These are phyloP conservation scores for Castor canadensis DNA, from an alignment of 2,113 vertebrate genomes.

Conservation along the genomic window DNA sequence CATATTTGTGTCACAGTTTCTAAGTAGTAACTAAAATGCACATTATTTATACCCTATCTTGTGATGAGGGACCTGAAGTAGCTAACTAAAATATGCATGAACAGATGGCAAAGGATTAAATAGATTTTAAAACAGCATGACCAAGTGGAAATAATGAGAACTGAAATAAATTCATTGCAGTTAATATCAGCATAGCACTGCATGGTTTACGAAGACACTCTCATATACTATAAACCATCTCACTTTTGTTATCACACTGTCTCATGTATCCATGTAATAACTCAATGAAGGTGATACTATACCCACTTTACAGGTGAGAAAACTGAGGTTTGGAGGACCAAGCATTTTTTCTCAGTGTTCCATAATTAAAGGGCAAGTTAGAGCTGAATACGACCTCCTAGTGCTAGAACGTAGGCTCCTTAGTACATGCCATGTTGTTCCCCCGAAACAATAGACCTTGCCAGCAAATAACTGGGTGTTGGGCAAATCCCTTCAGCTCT, in stretches of 20 bases:
- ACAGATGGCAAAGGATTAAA: not conserved
- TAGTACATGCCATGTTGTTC: not conserved
- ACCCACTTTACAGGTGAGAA: not conserved
- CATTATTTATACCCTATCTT: not conserved
- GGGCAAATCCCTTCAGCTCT: not conserved
- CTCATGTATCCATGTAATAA: not conserved
- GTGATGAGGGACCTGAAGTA: not conserved
- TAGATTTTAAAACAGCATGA: not conserved
- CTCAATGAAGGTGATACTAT: not conserved
- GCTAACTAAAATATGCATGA: not conserved
- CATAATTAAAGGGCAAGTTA: not conserved
- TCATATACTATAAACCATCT: too few relatives aligned
- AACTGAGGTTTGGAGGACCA: not conserved
- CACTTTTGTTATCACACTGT: not conserved
- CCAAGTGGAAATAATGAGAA: not conserved
- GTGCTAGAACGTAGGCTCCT: not conserved
- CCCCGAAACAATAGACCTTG: not conserved
- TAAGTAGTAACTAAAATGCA: not conserved
- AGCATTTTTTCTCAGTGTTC: not conserved
- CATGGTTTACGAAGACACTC: not conserved
- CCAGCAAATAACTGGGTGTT: not conserved
- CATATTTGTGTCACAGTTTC: not conserved
- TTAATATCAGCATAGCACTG: not conserved
- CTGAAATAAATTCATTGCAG: not conserved
- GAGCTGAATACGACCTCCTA: not conserved